These are phyloP conservation scores for Dendrolimus houi DNA, from an alignment of 2,888 invertebrate species.

Conservation along the genomic window DNA sequence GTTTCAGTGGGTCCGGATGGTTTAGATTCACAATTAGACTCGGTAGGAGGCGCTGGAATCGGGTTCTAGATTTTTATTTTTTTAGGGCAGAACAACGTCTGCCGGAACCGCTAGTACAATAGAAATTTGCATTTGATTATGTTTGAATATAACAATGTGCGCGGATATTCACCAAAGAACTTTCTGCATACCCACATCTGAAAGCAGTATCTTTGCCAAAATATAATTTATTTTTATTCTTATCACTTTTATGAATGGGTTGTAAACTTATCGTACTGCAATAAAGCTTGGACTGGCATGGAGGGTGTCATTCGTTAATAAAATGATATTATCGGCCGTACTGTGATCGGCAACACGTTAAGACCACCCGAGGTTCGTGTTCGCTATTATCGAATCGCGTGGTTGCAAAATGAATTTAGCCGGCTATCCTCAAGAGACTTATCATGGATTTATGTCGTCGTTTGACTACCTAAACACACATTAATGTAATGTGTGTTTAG, in stretches of 20 bases:
- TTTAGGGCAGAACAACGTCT: neutral
- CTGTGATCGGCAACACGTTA: slow-evolving; percentile 40
- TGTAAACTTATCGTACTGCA: slow-evolving; percentile 17
- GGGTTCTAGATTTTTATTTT: too few relatives aligned
- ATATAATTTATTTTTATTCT: slow-evolving; percentile 2
- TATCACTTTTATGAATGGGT: slow-evolving; percentile 19
- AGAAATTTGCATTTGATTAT: too few relatives aligned
- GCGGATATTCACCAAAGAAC: too few relatives aligned
- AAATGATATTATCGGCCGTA: slow-evolving; percentile 36
- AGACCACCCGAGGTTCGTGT: slow-evolving; percentile 39
- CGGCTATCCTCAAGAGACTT: slow-evolving; percentile 56
- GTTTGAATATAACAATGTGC: too few relatives aligned
- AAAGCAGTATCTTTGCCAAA: neutral
- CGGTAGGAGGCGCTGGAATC: too few relatives aligned
- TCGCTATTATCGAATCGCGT: slow-evolving; percentile 51
- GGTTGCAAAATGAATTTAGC: slow-evolving; percentile 46
- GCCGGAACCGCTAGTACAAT: too few relatives aligned
- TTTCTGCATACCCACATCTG: neutral
- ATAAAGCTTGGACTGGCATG: slow-evolving; percentile 12
- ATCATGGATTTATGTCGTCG: slow-evolving; percentile 49
- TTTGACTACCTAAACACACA: slow-evolving; percentile 4
- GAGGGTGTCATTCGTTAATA: slow-evolving; percentile 35
- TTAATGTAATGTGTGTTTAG: slow-evolving; percentile 39
- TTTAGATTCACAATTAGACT: too few relatives aligned
- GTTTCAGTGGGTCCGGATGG: too few relatives aligned